Conservation (phyloP, 1,140 invertebrate genomes). For the Papilio helenus region DNA sequence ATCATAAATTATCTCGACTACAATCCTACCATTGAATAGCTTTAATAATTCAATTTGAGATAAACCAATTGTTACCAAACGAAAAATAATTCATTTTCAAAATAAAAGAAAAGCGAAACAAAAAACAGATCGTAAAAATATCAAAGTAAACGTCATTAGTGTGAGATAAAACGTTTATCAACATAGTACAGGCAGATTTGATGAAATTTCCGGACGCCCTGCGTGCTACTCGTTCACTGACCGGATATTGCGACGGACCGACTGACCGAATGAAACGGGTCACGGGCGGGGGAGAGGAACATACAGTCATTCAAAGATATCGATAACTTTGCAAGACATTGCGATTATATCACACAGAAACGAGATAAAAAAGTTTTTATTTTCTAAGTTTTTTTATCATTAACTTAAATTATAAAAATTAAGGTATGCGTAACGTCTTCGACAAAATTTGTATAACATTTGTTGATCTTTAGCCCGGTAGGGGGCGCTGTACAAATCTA, state of each 20-base stretch:
- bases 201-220: conserved; percentile 60
- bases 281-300: conserved; percentile 43
- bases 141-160: conserved; percentile 51
- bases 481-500: too few relatives aligned
- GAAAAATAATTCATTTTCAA: neutral
- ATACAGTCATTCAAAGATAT: conserved; percentile 48
- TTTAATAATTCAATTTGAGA: neutral
- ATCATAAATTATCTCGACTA: neutral
- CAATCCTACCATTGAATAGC: neutral
- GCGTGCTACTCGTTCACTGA: conserved; percentile 54
- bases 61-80: neutral
- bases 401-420: too few relatives aligned
- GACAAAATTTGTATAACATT: too few relatives aligned
- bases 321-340: conserved; percentile 1
- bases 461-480: too few relatives aligned
- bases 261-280: conserved; percentile 60
- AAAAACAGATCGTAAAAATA: neutral
- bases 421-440: too few relatives aligned
- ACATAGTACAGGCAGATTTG: conserved; percentile 58
- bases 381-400: neutral
- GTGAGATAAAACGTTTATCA: conserved; percentile 55
- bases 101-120: conserved; percentile 23
- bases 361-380: neutral
- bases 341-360: neutral
- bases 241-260: conserved; percentile 58